Conservation (phyloP, 2,113 vertebrate genomes). For the Phylloscopus whistleri region DNA sequence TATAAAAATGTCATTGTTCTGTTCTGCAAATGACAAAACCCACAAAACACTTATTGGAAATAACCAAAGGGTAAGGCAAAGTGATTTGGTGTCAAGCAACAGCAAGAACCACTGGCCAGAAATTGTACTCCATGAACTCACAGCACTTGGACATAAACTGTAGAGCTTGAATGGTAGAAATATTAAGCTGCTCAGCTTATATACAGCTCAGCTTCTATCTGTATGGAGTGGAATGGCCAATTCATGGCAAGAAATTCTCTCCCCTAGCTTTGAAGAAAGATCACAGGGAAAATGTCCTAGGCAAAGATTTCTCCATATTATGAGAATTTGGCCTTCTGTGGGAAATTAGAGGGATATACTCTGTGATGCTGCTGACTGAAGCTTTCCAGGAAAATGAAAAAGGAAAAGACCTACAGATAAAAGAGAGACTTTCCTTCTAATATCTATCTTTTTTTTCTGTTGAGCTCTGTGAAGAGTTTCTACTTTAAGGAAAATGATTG, state of each 20-base stretch:
- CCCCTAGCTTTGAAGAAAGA: neutral
- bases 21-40: neutral
- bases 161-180: neutral
- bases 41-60: neutral
- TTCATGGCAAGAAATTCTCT: neutral
- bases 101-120: neutral
- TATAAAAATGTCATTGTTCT: neutral
- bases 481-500: neutral
- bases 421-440: neutral
- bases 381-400: neutral
- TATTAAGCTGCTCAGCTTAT: neutral
- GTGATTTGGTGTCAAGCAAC: neutral
- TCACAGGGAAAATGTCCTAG: neutral
- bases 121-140: rapidly evolving
- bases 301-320: neutral
- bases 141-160: neutral
- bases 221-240: neutral
- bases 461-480: neutral
- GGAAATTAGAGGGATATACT: neutral
- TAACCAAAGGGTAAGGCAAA: neutral
- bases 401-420: neutral
- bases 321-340: neutral
- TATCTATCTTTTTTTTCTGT: neutral
- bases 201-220: neutral
- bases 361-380: neutral